These are phyloP conservation scores for Pogonus chalceus DNA, from an alignment of 1,140 invertebrate genomes.

Conservation along the genomic window DNA sequence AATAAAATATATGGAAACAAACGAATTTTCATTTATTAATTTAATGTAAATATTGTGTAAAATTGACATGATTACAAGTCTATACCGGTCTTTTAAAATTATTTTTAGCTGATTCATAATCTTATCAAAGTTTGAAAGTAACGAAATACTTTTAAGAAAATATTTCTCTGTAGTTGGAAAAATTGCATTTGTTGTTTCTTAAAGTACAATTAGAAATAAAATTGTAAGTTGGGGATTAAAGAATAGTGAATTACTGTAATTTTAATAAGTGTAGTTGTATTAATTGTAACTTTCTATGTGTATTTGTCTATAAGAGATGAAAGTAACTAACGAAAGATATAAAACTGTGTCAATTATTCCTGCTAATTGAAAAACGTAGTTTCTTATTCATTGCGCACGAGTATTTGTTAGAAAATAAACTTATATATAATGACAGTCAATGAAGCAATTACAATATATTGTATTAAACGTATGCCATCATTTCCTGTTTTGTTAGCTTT, in stretches of 20 bases:
- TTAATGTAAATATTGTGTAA: too few relatives aligned
- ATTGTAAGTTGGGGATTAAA: too few relatives aligned
- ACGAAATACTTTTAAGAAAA: too few relatives aligned
- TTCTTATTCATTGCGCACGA: not conserved
- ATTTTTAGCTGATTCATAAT: too few relatives aligned
- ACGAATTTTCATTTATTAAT: too few relatives aligned
- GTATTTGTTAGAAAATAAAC: not conserved
- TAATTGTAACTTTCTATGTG: not conserved
- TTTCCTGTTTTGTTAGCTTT: not conserved
- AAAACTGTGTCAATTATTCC: not conserved
- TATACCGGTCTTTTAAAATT: too few relatives aligned
- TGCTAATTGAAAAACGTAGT: not conserved
- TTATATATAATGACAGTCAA: not conserved
- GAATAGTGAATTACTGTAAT: not conserved
- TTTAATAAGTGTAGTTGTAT: not conserved
- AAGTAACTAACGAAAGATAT: not conserved
- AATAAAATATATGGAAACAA: too few relatives aligned
- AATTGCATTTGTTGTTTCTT: too few relatives aligned
- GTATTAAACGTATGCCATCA: not conserved
- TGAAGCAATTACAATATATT: not conserved
- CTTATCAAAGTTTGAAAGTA: too few relatives aligned
- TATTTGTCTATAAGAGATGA: not conserved
- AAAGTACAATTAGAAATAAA: too few relatives aligned
- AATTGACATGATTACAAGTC: too few relatives aligned
- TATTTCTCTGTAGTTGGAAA: too few relatives aligned